Conservation (phyloP, 2,113 vertebrate genomes). For the Telmatochromis sp. region DNA sequence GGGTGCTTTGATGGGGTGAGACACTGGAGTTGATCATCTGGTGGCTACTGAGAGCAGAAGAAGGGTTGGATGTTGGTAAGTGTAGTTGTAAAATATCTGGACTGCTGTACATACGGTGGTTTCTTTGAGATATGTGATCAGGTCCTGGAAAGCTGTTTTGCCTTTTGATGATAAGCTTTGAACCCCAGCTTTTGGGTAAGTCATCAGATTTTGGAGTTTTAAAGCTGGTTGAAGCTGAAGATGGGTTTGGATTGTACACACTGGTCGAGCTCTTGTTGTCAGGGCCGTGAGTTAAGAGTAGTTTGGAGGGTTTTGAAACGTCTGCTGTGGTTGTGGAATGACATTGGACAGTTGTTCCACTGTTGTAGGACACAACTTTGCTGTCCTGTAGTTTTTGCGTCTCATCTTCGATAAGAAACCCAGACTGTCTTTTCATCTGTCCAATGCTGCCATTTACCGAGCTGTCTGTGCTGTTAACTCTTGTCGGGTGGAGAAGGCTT, state of each 20-base stretch:
- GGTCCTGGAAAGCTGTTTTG: not conserved
- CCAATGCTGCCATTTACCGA: not conserved
- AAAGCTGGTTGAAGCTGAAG: not conserved
- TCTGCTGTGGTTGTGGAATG: not conserved
- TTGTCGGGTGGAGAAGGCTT: not conserved
- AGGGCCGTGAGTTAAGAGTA: accelerated
- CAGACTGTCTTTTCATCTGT: not conserved
- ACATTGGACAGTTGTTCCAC: not conserved
- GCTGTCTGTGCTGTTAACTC: not conserved
- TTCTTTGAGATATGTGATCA: not conserved
- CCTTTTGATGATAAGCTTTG: not conserved
- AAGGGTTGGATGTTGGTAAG: accelerated
- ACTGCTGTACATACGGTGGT: not conserved
- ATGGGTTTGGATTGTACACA: not conserved
- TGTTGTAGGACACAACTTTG: not conserved
- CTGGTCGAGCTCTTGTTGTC: not conserved
- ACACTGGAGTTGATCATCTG: not conserved
- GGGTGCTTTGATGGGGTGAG: not conserved
- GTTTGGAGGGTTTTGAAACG: not conserved
- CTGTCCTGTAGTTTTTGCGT: not conserved
- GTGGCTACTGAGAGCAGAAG: not conserved
- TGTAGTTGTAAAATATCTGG: not conserved
- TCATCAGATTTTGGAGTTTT: not conserved
- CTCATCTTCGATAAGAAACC: not conserved
- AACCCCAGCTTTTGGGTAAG: not conserved